Evolutionary conservation across 2,888 invertebrate species (phyloP), one percentile per base, ranked within the genome.

Genomic region (Platynereis dumerilii): DNA sequence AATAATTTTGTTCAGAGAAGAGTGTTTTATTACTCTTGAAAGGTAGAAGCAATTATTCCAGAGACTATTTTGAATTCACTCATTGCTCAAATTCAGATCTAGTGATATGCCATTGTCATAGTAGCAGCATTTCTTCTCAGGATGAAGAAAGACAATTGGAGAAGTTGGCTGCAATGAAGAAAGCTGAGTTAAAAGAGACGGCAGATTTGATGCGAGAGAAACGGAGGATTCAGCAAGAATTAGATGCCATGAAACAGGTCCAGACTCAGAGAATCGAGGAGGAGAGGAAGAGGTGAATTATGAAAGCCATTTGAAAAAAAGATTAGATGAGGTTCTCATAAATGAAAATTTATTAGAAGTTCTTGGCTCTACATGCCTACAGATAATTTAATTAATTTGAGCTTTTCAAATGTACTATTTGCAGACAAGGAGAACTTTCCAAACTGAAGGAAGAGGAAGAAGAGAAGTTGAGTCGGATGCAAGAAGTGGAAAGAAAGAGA

Each of bases 111-210:
- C n/a, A n/a, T n/a, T n/a, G n/a, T n/a, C n/a, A n/a, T n/a, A n/a
- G n/a, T n/a, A n/a, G n/a, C n/a, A n/a, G 34, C 12, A 34, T 7
- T 34, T 34, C 24, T 22, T 58, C 59, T 44, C 26, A 58, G 58
- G 12, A 60, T 42, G 56, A 66, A 24, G 87, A 88, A 74, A 86
- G 88, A 64, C 83, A 85, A 17, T 78, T 89, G 54, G 85, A 75
- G 0, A 68, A 60, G 24, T 65, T 75, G 54, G 20, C 44, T 12
- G 27, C 22, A 24, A 17, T 66, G 58, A 72, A 67, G 67, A 28
- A 59, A 7, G 12, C 62, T 24, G 74, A 80, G 65, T 76, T 76
- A 52, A 75, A 73, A 45, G 77, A 76, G 52, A 74, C 80, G 17
- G 82, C 78, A 1, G 77, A 79, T 44, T 65, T 82, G 59, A 74